These are phyloP conservation scores for Megastigmus dorsalis DNA, from an alignment of 2,888 invertebrate genomes.

Conservation along the genomic window DNA sequence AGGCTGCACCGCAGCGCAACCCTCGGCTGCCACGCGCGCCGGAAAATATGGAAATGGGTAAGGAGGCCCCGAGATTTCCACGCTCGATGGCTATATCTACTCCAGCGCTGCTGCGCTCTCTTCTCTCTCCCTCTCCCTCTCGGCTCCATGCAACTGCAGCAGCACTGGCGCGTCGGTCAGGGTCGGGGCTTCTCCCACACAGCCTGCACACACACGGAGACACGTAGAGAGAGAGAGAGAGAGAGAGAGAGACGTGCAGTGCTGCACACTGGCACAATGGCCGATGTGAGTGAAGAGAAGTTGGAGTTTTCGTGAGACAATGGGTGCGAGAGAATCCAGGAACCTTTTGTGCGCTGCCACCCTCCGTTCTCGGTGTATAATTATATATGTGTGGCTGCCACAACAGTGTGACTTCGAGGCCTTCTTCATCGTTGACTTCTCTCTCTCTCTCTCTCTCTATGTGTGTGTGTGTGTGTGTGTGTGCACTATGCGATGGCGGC, in stretches of 20 bases:
- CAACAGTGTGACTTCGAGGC: background rate
- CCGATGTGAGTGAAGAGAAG: background rate
- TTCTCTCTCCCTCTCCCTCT: too few species aligned
- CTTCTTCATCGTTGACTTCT: background rate
- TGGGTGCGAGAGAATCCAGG: conserved; percentile 12
- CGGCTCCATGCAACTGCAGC: too few species aligned
- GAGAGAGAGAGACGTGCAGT: background rate
- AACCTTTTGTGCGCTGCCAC: conserved; percentile 5
- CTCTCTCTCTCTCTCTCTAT: too few species aligned
- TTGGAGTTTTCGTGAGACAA: conserved; percentile 22
- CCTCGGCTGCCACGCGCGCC: too few species aligned
- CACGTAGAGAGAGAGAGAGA: background rate
- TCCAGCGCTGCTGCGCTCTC: background rate
- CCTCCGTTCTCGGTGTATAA: too few species aligned
- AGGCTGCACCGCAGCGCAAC: too few species aligned
- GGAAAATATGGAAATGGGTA: conserved; percentile 47
- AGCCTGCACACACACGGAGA: too few species aligned
- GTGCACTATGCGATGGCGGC: background rate
- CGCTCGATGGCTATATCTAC: conserved; percentile 42
- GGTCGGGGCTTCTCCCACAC: conserved; percentile 37
- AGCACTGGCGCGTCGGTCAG: conserved; percentile 34
- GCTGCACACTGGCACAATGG: background rate
- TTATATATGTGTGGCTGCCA: background rate
- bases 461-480: background rate
- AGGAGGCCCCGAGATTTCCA: conserved; percentile 25